These are phyloP conservation scores for Melinaea menophilus DNA, from an alignment of 2,888 invertebrate genomes.

Conservation along the genomic window DNA sequence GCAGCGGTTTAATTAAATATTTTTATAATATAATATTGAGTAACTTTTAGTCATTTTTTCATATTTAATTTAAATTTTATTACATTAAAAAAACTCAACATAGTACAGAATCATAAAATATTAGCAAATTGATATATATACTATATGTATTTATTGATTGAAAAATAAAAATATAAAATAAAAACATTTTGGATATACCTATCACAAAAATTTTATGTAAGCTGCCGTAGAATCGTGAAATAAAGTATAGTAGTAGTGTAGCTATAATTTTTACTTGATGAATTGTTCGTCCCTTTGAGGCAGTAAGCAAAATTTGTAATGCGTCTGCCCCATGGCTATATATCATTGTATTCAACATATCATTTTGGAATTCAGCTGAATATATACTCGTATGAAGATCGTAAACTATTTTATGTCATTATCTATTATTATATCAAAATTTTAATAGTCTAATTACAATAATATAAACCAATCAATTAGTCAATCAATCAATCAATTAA, in stretches of 20 bases:
- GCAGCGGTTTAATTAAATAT: constrained; percentile 10
- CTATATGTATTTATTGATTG: too few relatives aligned
- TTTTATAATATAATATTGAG: constrained; percentile 4
- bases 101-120: too few relatives aligned
- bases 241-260: constrained; percentile 4
- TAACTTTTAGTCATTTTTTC: too few relatives aligned
- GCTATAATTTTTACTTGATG: constrained; percentile 31
- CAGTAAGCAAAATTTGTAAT: constrained; percentile 45
- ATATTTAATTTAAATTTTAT: too few relatives aligned
- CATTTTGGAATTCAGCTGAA: constrained; percentile 40
- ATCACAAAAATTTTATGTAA: constrained; percentile 3
- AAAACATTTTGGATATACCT: too few relatives aligned
- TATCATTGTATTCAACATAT: constrained; percentile 39
- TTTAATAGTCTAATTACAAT: too few relatives aligned
- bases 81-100: too few relatives aligned
- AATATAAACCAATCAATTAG: too few relatives aligned
- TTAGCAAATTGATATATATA: too few relatives aligned
- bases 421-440: background rate
- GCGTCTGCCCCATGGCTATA: constrained; percentile 41
- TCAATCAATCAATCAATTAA: too few relatives aligned
- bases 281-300: constrained; percentile 25
- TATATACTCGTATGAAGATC: constrained; percentile 41
- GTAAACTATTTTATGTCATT: constrained; percentile 4
- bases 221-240: constrained; percentile 14
- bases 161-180: too few relatives aligned